Evolutionary conservation across 2,888 invertebrate genomes (phyloP), one percentile per base, ranked within the genome.

Genomic region (Germaria angustata): DNA sequence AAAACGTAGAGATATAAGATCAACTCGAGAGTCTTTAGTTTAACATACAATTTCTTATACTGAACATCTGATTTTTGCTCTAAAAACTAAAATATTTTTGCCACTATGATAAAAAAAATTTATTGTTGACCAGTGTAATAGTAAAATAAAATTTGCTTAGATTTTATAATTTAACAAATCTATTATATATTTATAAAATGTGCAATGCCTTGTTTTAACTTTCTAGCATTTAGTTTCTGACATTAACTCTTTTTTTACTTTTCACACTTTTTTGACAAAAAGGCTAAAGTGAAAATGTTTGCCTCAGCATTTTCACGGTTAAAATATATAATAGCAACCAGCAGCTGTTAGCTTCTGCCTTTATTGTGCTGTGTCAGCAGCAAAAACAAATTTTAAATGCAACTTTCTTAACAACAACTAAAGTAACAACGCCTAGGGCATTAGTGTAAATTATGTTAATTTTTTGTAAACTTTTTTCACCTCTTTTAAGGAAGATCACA

Each of bases 361-460:
- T 39, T 32, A 13, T 28, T 15, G 49, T 71, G 68, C 76, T 44
- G 65, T 49, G 71, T 71, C 71, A 78, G 68, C 77, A 71, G n/a
- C 17, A 55, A 61, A 80, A 63, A 46, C n/a, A n/a, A n/a, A n/a
- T 65, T 32, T 34, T 8, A 66, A 66, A 39, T 81, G 49, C 17
- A 65, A 76, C 57, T 71, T 76, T 76, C 66, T 65, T 13, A 66
- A 22, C 53, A 44, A 51, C 28, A 32, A 53, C 69, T 39, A 34
- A 41, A 71, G 39, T 57, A 69, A 68, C 69, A 69, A 46, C 15
- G 28, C 59, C 22, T 71, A 15, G 57, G 51, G 76, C 76, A 24
- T 71, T 34, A 53, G 59, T 59, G 28, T 66, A 66, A 76, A 57
- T 80, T 36, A 76, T 71, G 41, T 65, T 75, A 11, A 13, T 28